Evolutionary conservation across 2,888 invertebrate species (phyloP), one percentile per base, ranked within the genome.

Genomic region (Ectemnius cavifrons): DNA sequence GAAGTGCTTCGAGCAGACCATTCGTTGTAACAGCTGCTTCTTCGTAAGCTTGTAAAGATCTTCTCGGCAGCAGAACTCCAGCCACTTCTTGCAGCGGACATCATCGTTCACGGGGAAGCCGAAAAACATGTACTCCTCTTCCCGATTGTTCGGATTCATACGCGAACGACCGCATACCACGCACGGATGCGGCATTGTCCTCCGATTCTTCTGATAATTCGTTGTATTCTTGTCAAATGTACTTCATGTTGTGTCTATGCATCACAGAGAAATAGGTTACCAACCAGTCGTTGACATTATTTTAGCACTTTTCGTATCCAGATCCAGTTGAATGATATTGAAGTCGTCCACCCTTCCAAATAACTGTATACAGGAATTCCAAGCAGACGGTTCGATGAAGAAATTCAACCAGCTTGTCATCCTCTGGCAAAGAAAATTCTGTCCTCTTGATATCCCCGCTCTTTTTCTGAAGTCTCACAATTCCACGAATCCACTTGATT

Each of bases 81-180:
- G 67, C 91, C 91, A 91, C 57, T 86, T 87, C 66, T 84, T 85
- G 37, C 91, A 90, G 5, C 91, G 85, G 1, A 71, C 46, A 63
- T 90, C 91, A 57, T 91, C 89, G 67, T 90, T 90, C 0, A 91
- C 91, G 0, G 91, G 91, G 67, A 91, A 91, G n/a, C 91, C 90
- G 71, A 90, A 91, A 70, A 91, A 91, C 80, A 88, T 87, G 60
- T 91, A 91, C 46, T 91, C 91, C 60, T 91, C 91, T 68, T 88
- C 87, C 2, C 88, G 86, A 65, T 91, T 91, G 66, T 89, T 90
- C 1, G 90, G 91, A 70, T 91, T 90, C 90, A 91, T 89, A 18
- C 91, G 90, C 20, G 91, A 91, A 79, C 91, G 89, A 37, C 91
- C 91, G 73, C 91, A 91, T 16, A 91, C 91, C 13, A 89, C 90